phyloP scores from a whole-genome alignment of 2,888 invertebrate genomes.

The Caenorhabditis sp. region DNA sequence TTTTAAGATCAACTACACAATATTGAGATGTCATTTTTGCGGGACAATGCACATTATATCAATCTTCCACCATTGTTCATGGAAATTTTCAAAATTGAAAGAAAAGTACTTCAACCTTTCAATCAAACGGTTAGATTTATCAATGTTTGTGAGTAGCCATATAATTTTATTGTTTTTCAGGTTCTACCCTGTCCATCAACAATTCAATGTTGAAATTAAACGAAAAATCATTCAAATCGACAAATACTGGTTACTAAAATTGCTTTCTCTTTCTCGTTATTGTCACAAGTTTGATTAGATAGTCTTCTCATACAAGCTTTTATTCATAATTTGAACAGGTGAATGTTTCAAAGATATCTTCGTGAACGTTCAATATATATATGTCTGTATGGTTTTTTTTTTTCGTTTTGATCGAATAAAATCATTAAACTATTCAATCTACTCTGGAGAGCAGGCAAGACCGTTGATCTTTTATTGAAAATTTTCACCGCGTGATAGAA shows the following conservation, averaged over 20 bases:
- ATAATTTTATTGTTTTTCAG: not conserved
- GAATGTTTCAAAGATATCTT: too few relatives aligned
- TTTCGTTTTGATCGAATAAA: too few relatives aligned
- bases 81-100: slow-evolving; percentile 22
- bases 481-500: too few relatives aligned
- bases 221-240: not conserved
- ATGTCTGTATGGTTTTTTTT: too few relatives aligned
- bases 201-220: not conserved
- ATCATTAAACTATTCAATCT: too few relatives aligned
- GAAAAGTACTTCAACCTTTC: not conserved
- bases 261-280: not conserved
- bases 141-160: not conserved
- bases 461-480: too few relatives aligned
- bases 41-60: not conserved
- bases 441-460: too few relatives aligned
- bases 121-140: slow-evolving; percentile 13
- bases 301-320: not conserved
- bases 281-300: not conserved
- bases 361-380: too few relatives aligned
- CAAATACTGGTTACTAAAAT: not conserved
- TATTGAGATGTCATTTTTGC: slow-evolving; percentile 12
- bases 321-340: not conserved
- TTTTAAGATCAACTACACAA: slow-evolving; percentile 25
- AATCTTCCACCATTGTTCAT: slow-evolving; percentile 25
- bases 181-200: not conserved